Percentiles rank a stretch among this genome's conserved stretches.
Conservation (phyloP, 2,888 invertebrate species). For the Tineola bisselliella region DNA sequence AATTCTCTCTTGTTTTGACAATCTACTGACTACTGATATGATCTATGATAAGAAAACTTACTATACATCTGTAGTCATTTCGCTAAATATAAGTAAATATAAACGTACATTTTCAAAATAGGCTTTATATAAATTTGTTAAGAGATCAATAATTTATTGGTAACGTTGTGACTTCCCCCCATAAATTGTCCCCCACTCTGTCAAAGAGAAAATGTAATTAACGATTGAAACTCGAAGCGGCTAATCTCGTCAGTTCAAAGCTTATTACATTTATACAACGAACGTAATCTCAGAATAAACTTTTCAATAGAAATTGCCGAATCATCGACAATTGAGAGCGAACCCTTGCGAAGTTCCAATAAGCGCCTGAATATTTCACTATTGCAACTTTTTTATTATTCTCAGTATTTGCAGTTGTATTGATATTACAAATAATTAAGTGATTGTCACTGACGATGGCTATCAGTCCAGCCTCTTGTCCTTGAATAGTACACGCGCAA, state of each 20-base stretch:
- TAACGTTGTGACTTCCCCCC: neutral
- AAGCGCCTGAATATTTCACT: neutral
- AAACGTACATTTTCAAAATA: too few species aligned
- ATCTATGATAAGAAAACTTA: too few species aligned
- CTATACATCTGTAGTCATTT: too few species aligned
- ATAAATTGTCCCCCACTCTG: neutral
- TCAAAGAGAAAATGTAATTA: slow-evolving; percentile 63
- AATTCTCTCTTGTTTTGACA: too few species aligned
- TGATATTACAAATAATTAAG: too few species aligned
- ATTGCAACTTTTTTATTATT: neutral
- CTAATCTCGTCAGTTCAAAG: slow-evolving; percentile 66
- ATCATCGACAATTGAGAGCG: slow-evolving; percentile 33
- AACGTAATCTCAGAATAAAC: slow-evolving; percentile 66
- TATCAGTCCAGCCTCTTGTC: too few species aligned
- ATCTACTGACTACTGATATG: too few species aligned
- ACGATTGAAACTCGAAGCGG: slow-evolving; percentile 61
- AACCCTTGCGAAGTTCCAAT: slow-evolving; percentile 42
- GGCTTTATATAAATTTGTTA: neutral
- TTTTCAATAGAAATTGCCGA: slow-evolving; percentile 65
- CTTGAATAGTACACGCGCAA: too few species aligned
- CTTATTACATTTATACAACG: slow-evolving; percentile 65
- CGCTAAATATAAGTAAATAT: too few species aligned
- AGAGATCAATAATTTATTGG: slow-evolving; percentile 10
- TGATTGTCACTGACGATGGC: too few species aligned
- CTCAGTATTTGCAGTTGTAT: too few species aligned